Base-by-base conservation (phyloP, 2,113 vertebrate genomes). In the Morone saxatilis region DNA sequence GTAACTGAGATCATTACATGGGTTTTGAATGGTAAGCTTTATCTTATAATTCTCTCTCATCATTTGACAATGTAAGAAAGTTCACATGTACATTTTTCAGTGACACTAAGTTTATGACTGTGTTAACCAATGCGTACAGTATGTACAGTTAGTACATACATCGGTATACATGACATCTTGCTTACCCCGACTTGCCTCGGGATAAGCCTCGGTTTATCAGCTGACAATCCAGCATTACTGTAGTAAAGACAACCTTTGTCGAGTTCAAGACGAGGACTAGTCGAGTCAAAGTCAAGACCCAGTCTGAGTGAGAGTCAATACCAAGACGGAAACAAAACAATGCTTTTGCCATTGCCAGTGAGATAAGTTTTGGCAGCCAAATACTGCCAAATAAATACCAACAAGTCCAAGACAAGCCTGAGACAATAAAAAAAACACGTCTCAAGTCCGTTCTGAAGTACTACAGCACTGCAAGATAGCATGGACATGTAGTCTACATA, bases 141-240 rank as follows among this genome's bases (percentile, higher is more conserved):
- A 31, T 54, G 89, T 78, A 69, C 69, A 48, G 62, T 70, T 65
- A 54, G 12, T 67, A 56, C 31, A 31, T 31, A 71, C 19, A 43
- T n/a, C 60, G 31, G 11, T 10, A 40, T 7, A 17, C 0, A 22
- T 25, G 22, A 69, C 50, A 36, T 41, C 31, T 66, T 17, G 6
- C 8, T 17, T 22, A 19, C 4, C 48, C 50, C 14, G 3, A 63
- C 43, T 78, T 56, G 43, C 53, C 16, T 67, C n/a, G n/a, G n/a
- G n/a, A n/a, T n/a, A n/a, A n/a, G n/a, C n/a, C n/a, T n/a, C 16
- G 59, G 31, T 20, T 36, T 76, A 11, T 17, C n/a, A 12, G 65
- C 54, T 43, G 38, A 65, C 14, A 71, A 65, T 38, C 66, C 54
- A 22, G 12, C 16, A 17, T 6, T 4, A 51, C 47, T 5, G 11